A percentile compares a stretch with the other conserved stretches of the same genome.
Evolutionary conservation across 2,797 vertebrate genomes (phyloP).

Genomic region (Peromyscus melanophrys): DNA sequence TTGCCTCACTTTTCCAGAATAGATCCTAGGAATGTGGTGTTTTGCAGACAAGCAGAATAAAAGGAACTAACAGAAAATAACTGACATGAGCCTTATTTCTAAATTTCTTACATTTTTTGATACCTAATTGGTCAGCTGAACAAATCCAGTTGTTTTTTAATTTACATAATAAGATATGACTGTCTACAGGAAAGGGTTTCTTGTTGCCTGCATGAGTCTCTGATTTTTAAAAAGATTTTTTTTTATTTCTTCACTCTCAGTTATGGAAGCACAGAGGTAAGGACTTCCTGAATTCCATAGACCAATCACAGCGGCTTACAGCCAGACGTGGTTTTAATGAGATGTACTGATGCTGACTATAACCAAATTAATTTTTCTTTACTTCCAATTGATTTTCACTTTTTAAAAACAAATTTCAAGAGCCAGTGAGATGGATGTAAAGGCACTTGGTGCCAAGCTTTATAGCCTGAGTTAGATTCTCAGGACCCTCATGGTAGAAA

Average conservation of each 20-base stretch:
- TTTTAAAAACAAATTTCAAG: neutral
- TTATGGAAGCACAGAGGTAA: neutral
- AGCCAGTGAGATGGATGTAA: neutral
- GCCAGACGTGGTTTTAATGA: neutral
- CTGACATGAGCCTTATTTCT: neutral
- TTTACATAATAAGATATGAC: neutral
- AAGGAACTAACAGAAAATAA: neutral
- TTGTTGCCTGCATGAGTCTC: neutral
- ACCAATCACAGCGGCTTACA: neutral
- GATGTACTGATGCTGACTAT: neutral
- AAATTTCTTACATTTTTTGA: conserved; percentile 17
- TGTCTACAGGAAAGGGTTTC: neutral
- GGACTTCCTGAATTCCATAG: neutral
- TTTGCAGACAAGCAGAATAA: neutral
- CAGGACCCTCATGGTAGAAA: neutral
- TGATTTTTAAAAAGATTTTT: neutral
- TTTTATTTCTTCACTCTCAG: neutral
- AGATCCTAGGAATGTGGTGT: neutral
- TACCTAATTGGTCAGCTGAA: neutral
- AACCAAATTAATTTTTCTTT: neutral
- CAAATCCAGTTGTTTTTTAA: conserved; percentile 21
- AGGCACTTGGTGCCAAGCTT: neutral
- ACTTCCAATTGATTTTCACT: neutral
- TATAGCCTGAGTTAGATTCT: neutral
- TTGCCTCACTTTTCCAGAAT: neutral